phyloP scores from a whole-genome alignment of 1,140 invertebrate species.

The Brachionus koreanus region DNA sequence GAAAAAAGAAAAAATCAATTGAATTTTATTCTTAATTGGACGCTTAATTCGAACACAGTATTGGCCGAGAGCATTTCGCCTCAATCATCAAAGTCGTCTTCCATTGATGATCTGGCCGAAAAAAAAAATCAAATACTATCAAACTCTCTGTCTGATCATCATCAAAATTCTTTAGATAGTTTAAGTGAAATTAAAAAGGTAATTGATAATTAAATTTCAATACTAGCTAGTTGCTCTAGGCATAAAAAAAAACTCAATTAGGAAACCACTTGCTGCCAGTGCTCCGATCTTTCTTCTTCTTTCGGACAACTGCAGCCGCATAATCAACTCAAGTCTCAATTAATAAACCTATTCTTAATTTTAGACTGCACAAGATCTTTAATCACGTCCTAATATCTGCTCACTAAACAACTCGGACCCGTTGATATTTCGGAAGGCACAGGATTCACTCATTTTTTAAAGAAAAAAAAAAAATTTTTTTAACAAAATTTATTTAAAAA shows the following conservation, averaged over 20 bases:
- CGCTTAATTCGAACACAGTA: background rate
- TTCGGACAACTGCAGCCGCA: too few species aligned
- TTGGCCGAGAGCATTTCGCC: background rate
- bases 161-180: background rate
- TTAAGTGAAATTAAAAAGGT: background rate
- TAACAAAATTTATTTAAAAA: too few species aligned
- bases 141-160: background rate
- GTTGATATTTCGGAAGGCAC: background rate
- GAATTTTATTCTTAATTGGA: constrained; percentile 39
- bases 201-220: background rate
- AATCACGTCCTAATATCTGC: background rate
- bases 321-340: too few species aligned
- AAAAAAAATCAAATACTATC: background rate
- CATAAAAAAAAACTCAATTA: background rate
- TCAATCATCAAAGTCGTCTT: background rate
- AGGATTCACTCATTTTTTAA: background rate
- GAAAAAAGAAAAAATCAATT: constrained; percentile 39
- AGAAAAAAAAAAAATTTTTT: too few species aligned
- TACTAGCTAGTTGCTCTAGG: background rate
- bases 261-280: background rate
- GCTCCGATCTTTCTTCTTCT: too few species aligned
- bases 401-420: background rate
- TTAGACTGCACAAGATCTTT: background rate
- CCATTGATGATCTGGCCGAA: background rate
- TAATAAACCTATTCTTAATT: background rate